Evolutionary conservation across 2,113 vertebrate species (phyloP).

Genomic region (Gadus macrocephalus): DNA sequence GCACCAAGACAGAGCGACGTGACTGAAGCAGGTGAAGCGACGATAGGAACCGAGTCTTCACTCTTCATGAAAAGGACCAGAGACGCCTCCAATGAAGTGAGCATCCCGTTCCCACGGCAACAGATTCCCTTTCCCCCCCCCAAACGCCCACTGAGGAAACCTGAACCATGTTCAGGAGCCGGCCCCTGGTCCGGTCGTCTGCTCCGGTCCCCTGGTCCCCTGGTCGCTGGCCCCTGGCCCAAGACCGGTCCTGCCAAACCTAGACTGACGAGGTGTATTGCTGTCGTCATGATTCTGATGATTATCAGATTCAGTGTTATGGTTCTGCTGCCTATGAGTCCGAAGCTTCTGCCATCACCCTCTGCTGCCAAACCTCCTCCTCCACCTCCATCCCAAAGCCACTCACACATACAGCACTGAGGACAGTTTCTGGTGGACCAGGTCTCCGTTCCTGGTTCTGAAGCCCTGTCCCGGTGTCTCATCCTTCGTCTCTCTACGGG

Average conservation of each 20-base stretch:
- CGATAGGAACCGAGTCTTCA: not conserved
- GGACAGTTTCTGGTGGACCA: too few species aligned
- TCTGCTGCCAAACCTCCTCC: too few species aligned
- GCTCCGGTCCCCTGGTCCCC: too few species aligned
- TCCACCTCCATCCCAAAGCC: too few species aligned
- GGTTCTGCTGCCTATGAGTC: conserved; percentile 9
- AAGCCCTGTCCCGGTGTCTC: too few species aligned
- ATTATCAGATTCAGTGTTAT: not conserved
- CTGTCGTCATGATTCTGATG: too few species aligned
- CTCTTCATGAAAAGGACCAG: conserved; percentile 4
- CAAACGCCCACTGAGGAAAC: conserved; percentile 30
- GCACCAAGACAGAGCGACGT: too few species aligned
- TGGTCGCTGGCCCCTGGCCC: not conserved
- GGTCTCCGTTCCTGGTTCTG: too few species aligned
- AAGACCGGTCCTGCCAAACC: conserved; percentile 30
- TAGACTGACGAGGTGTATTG: conserved; percentile 8
- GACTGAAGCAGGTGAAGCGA: too few species aligned
- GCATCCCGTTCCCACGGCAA: conserved; percentile 23
- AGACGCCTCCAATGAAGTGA: conserved; percentile 24
- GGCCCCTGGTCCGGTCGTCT: not conserved
- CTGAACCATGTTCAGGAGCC: not conserved
- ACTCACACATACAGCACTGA: too few species aligned
- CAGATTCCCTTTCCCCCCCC: conserved; percentile 3
- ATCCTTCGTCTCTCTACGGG: not conserved
- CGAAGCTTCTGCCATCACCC: not conserved